Conservation (phyloP, 2,113 vertebrate genomes). For the Thamnophis sirtalis region DNA sequence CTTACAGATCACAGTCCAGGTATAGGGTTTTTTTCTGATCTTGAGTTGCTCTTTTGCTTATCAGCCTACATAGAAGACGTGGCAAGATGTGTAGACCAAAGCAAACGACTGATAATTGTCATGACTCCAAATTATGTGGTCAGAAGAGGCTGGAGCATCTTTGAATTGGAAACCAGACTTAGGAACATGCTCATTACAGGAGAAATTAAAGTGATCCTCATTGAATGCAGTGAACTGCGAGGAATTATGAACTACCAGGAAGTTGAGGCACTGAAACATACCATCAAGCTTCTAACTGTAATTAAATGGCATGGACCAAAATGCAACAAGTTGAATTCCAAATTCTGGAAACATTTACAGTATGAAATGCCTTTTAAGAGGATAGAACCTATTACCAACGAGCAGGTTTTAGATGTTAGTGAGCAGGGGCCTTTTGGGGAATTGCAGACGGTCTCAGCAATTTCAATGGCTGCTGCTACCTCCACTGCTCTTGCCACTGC, state of each 20-base stretch:
- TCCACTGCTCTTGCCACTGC: constrained; percentile 96
- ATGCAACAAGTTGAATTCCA: constrained; percentile 97
- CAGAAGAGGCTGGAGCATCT: constrained; percentile 98
- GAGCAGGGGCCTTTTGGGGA: constrained; percentile 96
- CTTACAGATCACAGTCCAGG: not conserved
- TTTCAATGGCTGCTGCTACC: constrained; percentile 96
- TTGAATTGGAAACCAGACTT: constrained; percentile 96
- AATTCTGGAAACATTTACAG: constrained; percentile 99
- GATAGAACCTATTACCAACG: constrained; percentile 88
- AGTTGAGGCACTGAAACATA: constrained; percentile 96
- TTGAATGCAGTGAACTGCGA: constrained; percentile 94
- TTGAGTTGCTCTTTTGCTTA: constrained; percentile 60
- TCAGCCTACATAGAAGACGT: constrained; percentile 98
- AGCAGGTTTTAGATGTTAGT: constrained; percentile 93
- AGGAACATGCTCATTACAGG: constrained; percentile 95
- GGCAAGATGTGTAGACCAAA: constrained; percentile 97
- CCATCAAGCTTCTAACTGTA: constrained; percentile 94
- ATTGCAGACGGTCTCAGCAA: constrained; percentile 96
- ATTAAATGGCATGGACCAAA: constrained; percentile 96
- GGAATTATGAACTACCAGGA: constrained; percentile 99
- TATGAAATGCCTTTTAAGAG: constrained; percentile 99
- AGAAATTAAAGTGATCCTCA: constrained; percentile 97
- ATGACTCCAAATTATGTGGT: constrained; percentile 98
- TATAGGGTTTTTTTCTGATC: not conserved
- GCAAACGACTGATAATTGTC: constrained; percentile 95